Evolutionary conservation across 2,113 vertebrate genomes (phyloP).

Genomic region (Etia nguti): DNA sequence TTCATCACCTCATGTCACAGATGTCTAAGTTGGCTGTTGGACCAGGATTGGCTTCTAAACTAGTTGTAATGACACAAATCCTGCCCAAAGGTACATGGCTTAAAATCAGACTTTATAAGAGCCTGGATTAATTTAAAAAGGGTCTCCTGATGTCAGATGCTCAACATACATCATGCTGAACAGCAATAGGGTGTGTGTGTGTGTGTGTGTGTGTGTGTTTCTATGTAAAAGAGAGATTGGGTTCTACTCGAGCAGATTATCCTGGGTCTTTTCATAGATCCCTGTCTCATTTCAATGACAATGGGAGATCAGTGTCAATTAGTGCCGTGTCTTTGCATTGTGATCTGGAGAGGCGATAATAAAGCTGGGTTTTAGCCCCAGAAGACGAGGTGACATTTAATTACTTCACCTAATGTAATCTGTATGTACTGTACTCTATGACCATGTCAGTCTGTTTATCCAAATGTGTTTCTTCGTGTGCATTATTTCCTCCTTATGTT

Average conservation of each 20-base stretch:
- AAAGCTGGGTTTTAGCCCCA: constrained; percentile 14
- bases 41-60: not conserved
- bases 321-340: constrained; percentile 1
- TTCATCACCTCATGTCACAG: not conserved
- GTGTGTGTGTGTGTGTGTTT: not conserved
- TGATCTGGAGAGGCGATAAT: constrained; percentile 14
- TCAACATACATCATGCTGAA: not conserved
- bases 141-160: not conserved
- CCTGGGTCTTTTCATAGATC: constrained; percentile 21
- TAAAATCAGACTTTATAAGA: not conserved
- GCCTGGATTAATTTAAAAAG: not conserved
- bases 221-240: not conserved
- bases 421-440: not conserved
- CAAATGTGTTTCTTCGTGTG: not conserved
- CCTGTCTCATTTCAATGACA: constrained; percentile 52
- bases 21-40: not conserved
- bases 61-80: not conserved
- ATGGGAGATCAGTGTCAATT: constrained; percentile 49
- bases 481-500: not conserved
- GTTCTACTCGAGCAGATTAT: constrained; percentile 7
- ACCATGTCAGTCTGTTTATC: not conserved
- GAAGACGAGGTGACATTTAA: not conserved
- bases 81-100: not conserved
- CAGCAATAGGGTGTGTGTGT: not conserved
- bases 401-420: not conserved